Conservation (phyloP, 2,888 invertebrate species). For the Diplazon laetatorius region DNA sequence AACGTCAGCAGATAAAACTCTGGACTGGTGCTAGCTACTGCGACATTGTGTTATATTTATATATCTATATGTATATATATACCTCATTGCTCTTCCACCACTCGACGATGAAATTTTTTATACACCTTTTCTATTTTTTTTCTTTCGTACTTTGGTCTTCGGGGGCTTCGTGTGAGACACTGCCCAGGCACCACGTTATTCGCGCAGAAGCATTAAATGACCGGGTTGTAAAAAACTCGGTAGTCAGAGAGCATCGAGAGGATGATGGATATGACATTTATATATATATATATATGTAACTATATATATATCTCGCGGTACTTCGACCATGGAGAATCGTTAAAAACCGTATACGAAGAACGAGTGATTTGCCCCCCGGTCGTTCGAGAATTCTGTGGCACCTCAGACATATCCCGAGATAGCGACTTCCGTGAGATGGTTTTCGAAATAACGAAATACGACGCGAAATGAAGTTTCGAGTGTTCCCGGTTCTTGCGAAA, state of each 20-base stretch:
- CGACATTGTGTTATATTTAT: not conserved
- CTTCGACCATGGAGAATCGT: not conserved
- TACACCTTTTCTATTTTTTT: not conserved
- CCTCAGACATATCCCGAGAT: not conserved
- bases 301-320: not conserved
- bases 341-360: too few relatives aligned
- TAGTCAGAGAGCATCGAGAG: not conserved
- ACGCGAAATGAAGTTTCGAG: too few relatives aligned
- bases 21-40: not conserved
- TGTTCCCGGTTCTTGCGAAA: too few relatives aligned
- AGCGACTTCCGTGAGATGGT: too few relatives aligned
- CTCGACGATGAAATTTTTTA: slow-evolving; percentile 28
- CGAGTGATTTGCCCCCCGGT: too few relatives aligned
- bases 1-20: slow-evolving; percentile 46
- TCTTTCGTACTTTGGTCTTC: slow-evolving; percentile 1
- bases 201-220: slow-evolving; percentile 6
- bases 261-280: too few relatives aligned
- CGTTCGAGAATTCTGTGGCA: not conserved
- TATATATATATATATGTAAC: not conserved
- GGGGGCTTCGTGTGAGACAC: not conserved
- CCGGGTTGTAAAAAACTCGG: slow-evolving; percentile 16
- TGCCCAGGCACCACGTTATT: not conserved
- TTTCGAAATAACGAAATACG: too few relatives aligned
- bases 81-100: slow-evolving; percentile 14
- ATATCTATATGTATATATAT: slow-evolving; percentile 4